Evolutionary conservation across 1,140 invertebrate genomes (phyloP), one percentile per base, ranked within the genome.

Genomic region (Zophobas atratus): DNA sequence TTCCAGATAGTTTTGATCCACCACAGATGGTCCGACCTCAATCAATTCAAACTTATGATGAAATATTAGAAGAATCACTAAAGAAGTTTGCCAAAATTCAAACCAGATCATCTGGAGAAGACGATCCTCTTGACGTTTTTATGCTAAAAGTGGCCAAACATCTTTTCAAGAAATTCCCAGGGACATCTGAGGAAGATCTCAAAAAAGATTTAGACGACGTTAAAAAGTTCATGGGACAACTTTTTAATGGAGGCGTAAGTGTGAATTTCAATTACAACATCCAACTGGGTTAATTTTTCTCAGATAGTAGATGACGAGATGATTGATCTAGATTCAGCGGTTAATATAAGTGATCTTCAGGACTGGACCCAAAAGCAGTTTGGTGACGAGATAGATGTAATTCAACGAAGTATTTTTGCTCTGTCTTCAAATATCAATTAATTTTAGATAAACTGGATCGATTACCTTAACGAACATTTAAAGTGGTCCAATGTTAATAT

Each of bases 381-480:
- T 73, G 77, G 77, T 4, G 43, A 80, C 48, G 75, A 73, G 39
- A 33, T 60, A 35, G 39, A 46, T n/a, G 72, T 57, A 33, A 5
- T 3, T 32, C 20, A 6, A 6, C 1, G 4, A 48, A 57, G 39
- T 76, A 6, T 71, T 70, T 34, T 1, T 6, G 1, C 6, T 41
- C 8, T 36, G 36, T n/a, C 38, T 33, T 39, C 43, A 32, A 43
- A 63, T 20, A 20, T 70, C 74, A 20, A 20, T 55, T 63, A 1
- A 60, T 84, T 84, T 33, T 56, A 86, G 85, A 63, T 86, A 34
- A 78, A 86, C 57, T 86, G 85, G 85, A 56, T 85, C 1, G 78
- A 83, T n/a, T 86, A 83, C 74, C 67, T 85, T 0, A 77, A 82
- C 38, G 75, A 35, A 4, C 36, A 79, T 0, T 78, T 85, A 35